These are phyloP conservation scores for Calephelis nemesis DNA, from an alignment of 1,140 invertebrate species.

Conservation along the genomic window DNA sequence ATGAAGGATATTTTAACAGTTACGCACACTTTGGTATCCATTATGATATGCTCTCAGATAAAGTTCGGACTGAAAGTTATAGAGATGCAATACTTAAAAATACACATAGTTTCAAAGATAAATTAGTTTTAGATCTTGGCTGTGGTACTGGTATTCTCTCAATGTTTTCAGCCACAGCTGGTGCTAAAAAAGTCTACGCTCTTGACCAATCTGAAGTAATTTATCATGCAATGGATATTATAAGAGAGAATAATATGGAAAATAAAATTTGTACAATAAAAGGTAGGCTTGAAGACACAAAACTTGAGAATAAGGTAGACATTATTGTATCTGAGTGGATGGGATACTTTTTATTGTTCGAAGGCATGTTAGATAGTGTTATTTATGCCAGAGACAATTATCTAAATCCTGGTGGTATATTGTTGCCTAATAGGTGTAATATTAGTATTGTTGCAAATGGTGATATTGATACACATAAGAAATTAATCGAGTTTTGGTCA, in stretches of 20 bases:
- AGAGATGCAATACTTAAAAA: slow-evolving; percentile 95
- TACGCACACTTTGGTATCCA: slow-evolving; percentile 99
- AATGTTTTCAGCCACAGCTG: slow-evolving; percentile 96
- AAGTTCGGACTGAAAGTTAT: slow-evolving; percentile 95
- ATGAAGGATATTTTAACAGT: slow-evolving; percentile 94
- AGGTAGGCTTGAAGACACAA: slow-evolving; percentile 94
- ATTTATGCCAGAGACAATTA: slow-evolving; percentile 94
- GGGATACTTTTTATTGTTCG: slow-evolving; percentile 99
- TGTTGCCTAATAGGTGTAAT: slow-evolving; percentile 94
- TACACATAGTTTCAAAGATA: slow-evolving; percentile 83
- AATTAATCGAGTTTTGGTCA: slow-evolving; percentile 93
- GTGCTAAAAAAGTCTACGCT: slow-evolving; percentile 93
- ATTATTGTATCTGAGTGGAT: slow-evolving; percentile 99
- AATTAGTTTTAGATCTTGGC: slow-evolving; percentile 95
- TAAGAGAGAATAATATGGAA: slow-evolving; percentile 84
- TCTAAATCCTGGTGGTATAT: slow-evolving; percentile 85
- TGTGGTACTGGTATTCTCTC: slow-evolving; percentile 97
- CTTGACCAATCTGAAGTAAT: slow-evolving; percentile 95
- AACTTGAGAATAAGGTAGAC: slow-evolving; percentile 93
- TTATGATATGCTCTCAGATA: slow-evolving; percentile 96
- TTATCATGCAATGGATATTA: slow-evolving; percentile 89
- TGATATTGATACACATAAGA: slow-evolving; percentile 88
- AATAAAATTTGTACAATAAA: slow-evolving; percentile 83
- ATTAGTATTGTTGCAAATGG: slow-evolving; percentile 93
- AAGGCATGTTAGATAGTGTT: slow-evolving; percentile 97